Conservation (phyloP, 92 coral and sea anemone species). For the Phenganax subtilis region DNA sequence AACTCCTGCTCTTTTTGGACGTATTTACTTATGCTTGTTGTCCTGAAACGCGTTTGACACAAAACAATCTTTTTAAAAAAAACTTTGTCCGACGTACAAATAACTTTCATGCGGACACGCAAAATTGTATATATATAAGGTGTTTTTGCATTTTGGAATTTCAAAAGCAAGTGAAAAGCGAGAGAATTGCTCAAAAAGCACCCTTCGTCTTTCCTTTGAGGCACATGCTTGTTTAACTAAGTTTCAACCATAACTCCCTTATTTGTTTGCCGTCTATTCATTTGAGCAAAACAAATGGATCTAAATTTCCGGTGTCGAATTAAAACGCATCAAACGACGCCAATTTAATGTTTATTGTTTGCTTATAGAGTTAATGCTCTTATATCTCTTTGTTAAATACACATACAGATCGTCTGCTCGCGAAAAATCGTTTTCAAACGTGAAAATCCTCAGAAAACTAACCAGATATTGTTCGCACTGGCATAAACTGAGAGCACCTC, state of each 20-base stretch:
- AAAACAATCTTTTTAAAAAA: too few species aligned
- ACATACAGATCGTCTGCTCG: slow-evolving; percentile 11
- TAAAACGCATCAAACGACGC: background rate
- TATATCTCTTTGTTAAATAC: slow-evolving; percentile 15
- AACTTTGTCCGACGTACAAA: too few species aligned
- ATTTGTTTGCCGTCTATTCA: slow-evolving; percentile 1
- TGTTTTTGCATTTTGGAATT: too few species aligned
- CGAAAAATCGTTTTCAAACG: slow-evolving; percentile 14
- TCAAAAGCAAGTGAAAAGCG: too few species aligned
- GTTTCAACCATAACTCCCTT: background rate
- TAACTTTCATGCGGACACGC: too few species aligned
- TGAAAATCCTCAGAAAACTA: background rate
- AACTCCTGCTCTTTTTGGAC: too few species aligned
- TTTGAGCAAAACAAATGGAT: background rate
- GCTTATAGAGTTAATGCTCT: slow-evolving; percentile 5
- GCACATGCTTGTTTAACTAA: background rate
- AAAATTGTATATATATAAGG: too few species aligned
- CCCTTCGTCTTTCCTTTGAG: background rate
- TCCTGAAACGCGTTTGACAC: too few species aligned
- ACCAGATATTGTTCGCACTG: background rate
- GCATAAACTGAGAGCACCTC: background rate
- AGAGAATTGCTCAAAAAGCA: background rate
- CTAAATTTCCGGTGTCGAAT: slow-evolving; percentile 13
- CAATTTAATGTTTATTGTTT: slow-evolving; percentile 19
- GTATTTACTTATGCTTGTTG: too few species aligned